Percentiles rank a stretch among this genome's conserved stretches.
phyloP scores from a whole-genome alignment of 2,797 vertebrate species.

The Propithecus perrieri region DNA sequence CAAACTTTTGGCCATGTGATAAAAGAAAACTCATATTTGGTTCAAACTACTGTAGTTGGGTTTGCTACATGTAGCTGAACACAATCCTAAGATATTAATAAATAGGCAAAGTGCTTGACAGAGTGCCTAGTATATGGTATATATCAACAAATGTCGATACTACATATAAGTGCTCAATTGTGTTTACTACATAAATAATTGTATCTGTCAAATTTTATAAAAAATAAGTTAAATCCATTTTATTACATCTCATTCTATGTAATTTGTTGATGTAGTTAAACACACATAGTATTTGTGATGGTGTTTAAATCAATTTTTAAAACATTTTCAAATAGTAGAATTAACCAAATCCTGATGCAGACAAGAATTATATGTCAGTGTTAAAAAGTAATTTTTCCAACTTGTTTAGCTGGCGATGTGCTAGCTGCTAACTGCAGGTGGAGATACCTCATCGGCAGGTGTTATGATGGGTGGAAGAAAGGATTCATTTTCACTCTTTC shows the following conservation, averaged over 20 bases:
- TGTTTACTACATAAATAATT: not conserved
- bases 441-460: not conserved
- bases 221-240: conserved; percentile 2
- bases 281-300: not conserved
- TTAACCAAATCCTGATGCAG: not conserved
- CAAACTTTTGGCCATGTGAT: not conserved
- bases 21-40: not conserved
- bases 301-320: not conserved
- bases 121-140: not conserved
- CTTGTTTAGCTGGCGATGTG: not conserved
- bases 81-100: not conserved
- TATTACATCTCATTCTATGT: not conserved
- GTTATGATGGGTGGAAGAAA: conserved; percentile 38
- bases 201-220: not conserved
- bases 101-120: not conserved
- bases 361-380: not conserved
- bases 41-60: not conserved
- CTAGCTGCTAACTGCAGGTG: conserved; percentile 27
- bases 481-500: conserved; percentile 63
- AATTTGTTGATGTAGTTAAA: conserved; percentile 8
- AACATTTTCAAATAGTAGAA: not conserved
- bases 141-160: not conserved
- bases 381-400: conserved; percentile 29
- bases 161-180: not conserved
- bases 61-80: not conserved